phyloP scores from a whole-genome alignment of 2,888 invertebrate species.

The Sminthurinus aureus region DNA sequence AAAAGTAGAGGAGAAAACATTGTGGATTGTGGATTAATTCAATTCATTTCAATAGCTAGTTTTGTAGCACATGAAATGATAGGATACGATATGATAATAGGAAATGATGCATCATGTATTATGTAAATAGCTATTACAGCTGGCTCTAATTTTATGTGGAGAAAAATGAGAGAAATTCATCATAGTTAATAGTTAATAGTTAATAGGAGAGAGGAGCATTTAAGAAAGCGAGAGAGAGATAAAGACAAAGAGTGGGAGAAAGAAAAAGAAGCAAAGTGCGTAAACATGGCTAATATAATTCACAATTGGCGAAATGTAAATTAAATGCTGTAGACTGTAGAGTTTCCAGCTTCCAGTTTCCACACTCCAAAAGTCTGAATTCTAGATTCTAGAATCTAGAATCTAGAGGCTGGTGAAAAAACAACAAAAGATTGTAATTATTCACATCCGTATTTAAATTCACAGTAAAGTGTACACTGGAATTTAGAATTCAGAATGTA shows the following conservation, averaged over 20 bases:
- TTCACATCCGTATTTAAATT: background rate
- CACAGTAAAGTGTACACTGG: background rate
- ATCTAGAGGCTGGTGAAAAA: too few relatives aligned
- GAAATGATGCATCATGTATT: too few relatives aligned
- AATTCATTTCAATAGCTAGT: too few relatives aligned
- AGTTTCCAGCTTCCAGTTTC: background rate
- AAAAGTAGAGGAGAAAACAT: background rate
- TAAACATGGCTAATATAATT: background rate
- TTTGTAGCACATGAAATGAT: too few relatives aligned
- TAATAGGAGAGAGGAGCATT: background rate
- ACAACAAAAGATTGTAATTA: background rate
- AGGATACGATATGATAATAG: too few relatives aligned
- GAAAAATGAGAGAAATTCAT: background rate
- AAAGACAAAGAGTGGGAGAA: background rate
- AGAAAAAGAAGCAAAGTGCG: background rate
- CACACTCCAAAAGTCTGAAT: too few relatives aligned
- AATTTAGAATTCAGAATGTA: too few relatives aligned
- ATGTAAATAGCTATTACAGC: too few relatives aligned
- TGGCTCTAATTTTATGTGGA: background rate
- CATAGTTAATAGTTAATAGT: background rate
- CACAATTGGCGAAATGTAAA: background rate
- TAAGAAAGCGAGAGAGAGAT: background rate
- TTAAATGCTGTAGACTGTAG: background rate
- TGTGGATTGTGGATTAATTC: background rate
- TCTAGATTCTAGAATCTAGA: too few relatives aligned